Percentiles rank a stretch among this genome's conserved stretches.
Evolutionary conservation across 2,113 vertebrate genomes (phyloP).

Genomic region (Anhinga anhinga): DNA sequence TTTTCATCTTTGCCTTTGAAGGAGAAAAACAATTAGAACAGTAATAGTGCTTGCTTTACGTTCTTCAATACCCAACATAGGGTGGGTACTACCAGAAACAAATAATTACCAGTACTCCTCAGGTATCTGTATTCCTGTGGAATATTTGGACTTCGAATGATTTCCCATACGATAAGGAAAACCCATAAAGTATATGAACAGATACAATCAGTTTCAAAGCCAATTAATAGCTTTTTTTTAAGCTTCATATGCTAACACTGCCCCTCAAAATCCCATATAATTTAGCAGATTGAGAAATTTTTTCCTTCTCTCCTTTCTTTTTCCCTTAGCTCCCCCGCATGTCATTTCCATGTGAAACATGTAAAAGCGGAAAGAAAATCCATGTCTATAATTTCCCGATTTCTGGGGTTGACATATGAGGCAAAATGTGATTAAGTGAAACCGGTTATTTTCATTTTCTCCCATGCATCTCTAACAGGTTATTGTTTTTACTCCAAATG

Average conservation of each 20-base stretch:
- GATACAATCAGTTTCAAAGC: not conserved
- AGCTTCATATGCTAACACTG: not conserved
- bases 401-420: not conserved
- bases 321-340: not conserved
- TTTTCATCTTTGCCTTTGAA: not conserved
- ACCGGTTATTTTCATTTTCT: not conserved
- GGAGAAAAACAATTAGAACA: not conserved
- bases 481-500: not conserved
- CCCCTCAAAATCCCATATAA: not conserved
- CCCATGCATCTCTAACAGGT: not conserved
- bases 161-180: not conserved
- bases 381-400: not conserved
- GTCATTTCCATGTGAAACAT: not conserved
- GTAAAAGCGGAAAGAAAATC: not conserved
- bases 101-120: not conserved
- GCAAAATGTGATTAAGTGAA: not conserved
- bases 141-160: not conserved
- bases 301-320: not conserved
- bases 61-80: not conserved
- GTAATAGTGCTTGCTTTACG: not conserved
- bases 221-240: not conserved
- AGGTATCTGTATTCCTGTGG: not conserved
- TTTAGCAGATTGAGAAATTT: not conserved
- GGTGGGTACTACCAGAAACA: not conserved
- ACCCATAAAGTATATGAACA: not conserved